A percentile compares a stretch with the other conserved stretches of the same genome.
Evolutionary conservation across 2,113 vertebrate species (phyloP).

Genomic region (Campylomormyrus tamandua): DNA sequence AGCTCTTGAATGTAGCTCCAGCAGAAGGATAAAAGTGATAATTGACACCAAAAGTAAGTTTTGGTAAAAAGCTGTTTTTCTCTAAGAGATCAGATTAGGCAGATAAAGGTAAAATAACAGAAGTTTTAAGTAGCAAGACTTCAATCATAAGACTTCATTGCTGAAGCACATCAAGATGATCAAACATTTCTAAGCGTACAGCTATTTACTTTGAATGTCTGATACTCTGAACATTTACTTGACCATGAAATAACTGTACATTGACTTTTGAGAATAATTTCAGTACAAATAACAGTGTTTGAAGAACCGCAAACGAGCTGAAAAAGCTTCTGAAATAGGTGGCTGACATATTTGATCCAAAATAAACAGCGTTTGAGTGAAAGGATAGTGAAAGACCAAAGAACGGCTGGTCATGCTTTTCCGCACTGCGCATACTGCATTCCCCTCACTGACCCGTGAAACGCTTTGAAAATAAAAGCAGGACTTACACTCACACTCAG

Average conservation of each 20-base stretch:
- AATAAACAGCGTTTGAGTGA: constrained; percentile 25
- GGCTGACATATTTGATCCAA: constrained; percentile 23
- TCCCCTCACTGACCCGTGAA: neutral
- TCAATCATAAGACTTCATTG: neutral
- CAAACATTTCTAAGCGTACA: neutral
- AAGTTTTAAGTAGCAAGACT: neutral
- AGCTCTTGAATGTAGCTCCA: neutral
- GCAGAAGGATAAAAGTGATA: neutral
- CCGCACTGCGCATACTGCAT: neutral
- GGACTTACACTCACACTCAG: neutral
- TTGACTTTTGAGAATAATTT: constrained; percentile 27
- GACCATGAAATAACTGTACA: constrained; percentile 41
- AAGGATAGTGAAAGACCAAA: constrained; percentile 26
- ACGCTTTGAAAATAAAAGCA: neutral
- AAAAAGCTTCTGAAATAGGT: constrained; percentile 21
- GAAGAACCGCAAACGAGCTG: constrained; percentile 27
- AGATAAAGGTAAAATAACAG: neutral
- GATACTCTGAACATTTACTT: constrained; percentile 20
- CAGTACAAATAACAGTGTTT: constrained; percentile 24
- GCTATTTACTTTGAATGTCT: neutral
- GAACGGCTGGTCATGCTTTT: constrained; percentile 5
- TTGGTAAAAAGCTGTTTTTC: neutral
- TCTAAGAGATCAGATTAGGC: neutral
- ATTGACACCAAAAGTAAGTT: neutral
- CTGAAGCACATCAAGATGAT: neutral